Evolutionary conservation across 2,888 invertebrate species (phyloP).

Genomic region (Tachina grossa): DNA sequence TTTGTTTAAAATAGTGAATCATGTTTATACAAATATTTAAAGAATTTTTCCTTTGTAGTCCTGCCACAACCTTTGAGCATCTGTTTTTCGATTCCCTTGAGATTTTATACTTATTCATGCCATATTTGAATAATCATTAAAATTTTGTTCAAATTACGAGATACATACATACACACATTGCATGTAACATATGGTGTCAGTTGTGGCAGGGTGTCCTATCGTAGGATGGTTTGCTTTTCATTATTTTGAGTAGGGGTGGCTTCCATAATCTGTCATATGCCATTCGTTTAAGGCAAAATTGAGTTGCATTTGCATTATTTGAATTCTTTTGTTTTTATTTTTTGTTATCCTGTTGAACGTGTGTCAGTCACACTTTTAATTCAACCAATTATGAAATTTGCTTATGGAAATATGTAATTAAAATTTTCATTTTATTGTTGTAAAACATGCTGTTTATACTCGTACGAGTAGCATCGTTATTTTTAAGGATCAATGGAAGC

Average conservation of each 20-base stretch:
- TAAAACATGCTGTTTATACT: conserved; percentile 14
- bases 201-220: conserved; percentile 17
- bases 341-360: conserved; percentile 50
- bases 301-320: conserved; percentile 15
- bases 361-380: conserved; percentile 59
- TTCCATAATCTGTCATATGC: conserved; percentile 45
- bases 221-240: conserved; percentile 37
- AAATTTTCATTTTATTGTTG: conserved; percentile 8
- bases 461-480: neutral
- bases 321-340: neutral
- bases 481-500: neutral
- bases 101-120: conserved; percentile 14
- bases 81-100: conserved; percentile 32
- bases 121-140: neutral
- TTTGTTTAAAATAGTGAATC: conserved; percentile 8
- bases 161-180: neutral
- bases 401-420: conserved; percentile 15
- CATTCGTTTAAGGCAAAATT: conserved; percentile 19
- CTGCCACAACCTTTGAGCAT: conserved; percentile 23
- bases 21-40: conserved; percentile 5
- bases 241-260: conserved; percentile 45
- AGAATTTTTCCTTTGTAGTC: neutral
- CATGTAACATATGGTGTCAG: conserved; percentile 32
- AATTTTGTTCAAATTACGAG: neutral
- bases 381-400: conserved; percentile 17